Evolutionary conservation across 2,113 vertebrate genomes (phyloP).

Genomic region (Chiloscyllium plagiosum): DNA sequence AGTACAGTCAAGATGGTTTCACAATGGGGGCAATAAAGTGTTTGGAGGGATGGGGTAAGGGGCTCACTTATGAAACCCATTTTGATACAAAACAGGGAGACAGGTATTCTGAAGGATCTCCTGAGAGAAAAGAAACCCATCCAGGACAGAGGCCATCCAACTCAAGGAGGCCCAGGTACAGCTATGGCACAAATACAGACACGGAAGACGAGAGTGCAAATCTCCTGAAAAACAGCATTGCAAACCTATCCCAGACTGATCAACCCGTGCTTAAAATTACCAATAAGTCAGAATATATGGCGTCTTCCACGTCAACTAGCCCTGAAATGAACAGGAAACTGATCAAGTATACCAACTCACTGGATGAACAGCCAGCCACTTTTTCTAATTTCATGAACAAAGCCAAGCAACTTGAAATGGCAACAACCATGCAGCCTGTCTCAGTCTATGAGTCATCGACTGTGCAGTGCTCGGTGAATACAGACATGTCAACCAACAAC

Average conservation of each 20-base stretch:
- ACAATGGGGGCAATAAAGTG: background rate
- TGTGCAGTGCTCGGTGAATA: background rate
- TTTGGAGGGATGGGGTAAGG: background rate
- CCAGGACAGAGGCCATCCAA: background rate
- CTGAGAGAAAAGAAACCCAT: background rate
- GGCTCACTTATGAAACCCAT: background rate
- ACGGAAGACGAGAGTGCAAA: background rate
- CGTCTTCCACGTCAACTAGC: background rate
- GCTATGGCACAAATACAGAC: background rate
- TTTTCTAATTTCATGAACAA: constrained; percentile 20
- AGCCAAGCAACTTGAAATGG: background rate
- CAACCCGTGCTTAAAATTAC: background rate
- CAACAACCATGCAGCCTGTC: background rate
- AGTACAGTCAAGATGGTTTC: background rate
- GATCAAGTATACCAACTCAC: background rate
- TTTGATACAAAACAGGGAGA: background rate
- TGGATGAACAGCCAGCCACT: background rate
- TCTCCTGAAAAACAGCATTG: background rate
- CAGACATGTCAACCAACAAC: background rate
- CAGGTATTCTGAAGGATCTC: background rate
- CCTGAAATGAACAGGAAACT: background rate
- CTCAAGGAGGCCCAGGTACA: background rate
- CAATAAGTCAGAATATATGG: constrained; percentile 19
- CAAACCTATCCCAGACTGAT: background rate
- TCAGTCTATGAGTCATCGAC: background rate